Conservation (phyloP, 1,140 invertebrate genomes). For the Glossosoma conforme region DNA sequence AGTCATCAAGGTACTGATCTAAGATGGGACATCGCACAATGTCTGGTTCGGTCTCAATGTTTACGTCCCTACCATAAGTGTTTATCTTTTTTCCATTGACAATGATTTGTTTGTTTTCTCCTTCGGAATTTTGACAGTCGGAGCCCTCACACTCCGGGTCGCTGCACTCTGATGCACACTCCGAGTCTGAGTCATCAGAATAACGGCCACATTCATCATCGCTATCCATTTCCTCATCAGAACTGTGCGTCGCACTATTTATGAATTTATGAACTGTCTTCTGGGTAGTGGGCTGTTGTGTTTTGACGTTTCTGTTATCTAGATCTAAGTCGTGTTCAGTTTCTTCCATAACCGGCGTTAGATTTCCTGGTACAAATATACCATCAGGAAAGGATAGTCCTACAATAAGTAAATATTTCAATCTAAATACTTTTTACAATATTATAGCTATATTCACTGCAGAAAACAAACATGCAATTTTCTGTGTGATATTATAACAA, state of each 20-base stretch:
- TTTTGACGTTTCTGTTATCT: too few relatives aligned
- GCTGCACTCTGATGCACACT: too few relatives aligned
- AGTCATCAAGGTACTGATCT: slow-evolving; percentile 25
- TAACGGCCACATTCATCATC: slow-evolving; percentile 1
- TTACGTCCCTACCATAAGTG: slow-evolving; percentile 22
- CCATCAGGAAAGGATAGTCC: slow-evolving; percentile 25
- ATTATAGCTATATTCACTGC: too few relatives aligned
- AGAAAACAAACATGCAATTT: too few relatives aligned
- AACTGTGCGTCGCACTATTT: neutral
- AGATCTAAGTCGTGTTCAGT: slow-evolving; percentile 22
- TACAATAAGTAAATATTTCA: slow-evolving; percentile 17
- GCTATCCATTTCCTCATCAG: slow-evolving; percentile 5
- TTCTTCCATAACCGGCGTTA: slow-evolving; percentile 25
- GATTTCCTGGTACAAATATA: slow-evolving; percentile 21
- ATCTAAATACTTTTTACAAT: neutral
- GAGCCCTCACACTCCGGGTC: slow-evolving; percentile 5
- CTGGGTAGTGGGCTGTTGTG: neutral
- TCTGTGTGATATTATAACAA: too few relatives aligned
- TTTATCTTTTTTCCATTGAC: slow-evolving; percentile 29
- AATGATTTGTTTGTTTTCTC: slow-evolving; percentile 20
- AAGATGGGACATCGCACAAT: slow-evolving; percentile 22
- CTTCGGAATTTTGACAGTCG: slow-evolving; percentile 5
- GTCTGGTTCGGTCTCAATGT: slow-evolving; percentile 16
- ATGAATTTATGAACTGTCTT: slow-evolving; percentile 1
- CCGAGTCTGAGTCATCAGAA: slow-evolving; percentile 1